Evolutionary conservation across 2,797 vertebrate genomes (phyloP), one percentile per base, ranked within the genome.

Genomic region (Pangasius larnaudii): DNA sequence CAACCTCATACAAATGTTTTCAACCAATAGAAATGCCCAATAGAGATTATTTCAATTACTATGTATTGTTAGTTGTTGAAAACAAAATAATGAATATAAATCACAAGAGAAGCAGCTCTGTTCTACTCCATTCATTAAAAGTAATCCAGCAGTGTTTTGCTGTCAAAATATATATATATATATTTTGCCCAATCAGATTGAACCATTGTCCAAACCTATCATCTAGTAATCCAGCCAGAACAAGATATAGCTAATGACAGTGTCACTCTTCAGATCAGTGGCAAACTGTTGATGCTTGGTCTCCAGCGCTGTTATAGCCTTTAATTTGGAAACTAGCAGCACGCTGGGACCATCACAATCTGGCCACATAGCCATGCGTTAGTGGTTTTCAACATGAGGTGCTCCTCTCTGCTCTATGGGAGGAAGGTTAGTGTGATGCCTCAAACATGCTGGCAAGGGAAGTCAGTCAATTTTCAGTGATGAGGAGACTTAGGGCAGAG

Each of bases 291-390:
- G 72, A 86, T 87, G 56, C 63, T 83, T 56, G 71, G 87, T 88
- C 86, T 87, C 81, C 80, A 82, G 72, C 9, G 19, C 71, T 77
- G 63, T 75, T 61, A 46, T 86, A 67, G 69, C 80, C 88, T 92
- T 92, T 92, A 91, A 92, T 92, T 90, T 92, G 51, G 49, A 46
- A 53, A 27, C 89, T 58, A 87, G 65, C 88, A 88, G 86, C 78
- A 88, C 53, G 81, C 86, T 89, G 74, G 75, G 80, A 80, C 86
- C 84, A 85, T 87, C 87, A 82, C 67, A 69, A 42, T 33, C 82
- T 63, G 36, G 58, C 89, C 80, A 36, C 90, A 91, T 71, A 89
- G 81, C 89, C 80, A n/a, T 27, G 87, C 75, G 65, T 82, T 89
- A 56, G 87, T 86, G 80, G 91, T 90, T 85, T 89, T 67, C 81